Conservation (phyloP, 2,113 vertebrate genomes). For the Actenoides hombroni region DNA sequence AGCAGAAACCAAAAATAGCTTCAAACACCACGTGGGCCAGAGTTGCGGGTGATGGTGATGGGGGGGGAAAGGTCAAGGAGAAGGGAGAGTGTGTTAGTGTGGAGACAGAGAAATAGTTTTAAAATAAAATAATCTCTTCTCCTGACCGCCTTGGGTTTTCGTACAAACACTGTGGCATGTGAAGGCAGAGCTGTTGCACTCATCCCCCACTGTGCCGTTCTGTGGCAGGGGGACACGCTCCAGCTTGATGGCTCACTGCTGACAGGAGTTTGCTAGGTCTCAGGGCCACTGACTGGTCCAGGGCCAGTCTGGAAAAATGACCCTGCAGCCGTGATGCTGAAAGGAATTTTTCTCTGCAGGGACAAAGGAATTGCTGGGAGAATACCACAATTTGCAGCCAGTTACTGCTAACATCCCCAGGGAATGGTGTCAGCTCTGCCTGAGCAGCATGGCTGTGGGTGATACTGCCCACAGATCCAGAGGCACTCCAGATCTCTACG, state of each 20-base stretch:
- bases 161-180: rapidly evolving
- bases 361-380: neutral
- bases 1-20: slow-evolving; percentile 41
- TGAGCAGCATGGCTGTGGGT: neutral
- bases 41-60: neutral
- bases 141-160: rapidly evolving
- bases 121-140: neutral
- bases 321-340: rapidly evolving
- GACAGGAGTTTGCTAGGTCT: neutral
- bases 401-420: rapidly evolving
- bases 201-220: rapidly evolving
- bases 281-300: neutral
- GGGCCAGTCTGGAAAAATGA: neutral
- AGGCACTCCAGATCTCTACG: rapidly evolving
- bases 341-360: neutral
- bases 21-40: neutral
- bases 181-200: neutral
- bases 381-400: neutral
- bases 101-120: neutral
- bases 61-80: neutral
- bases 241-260: neutral
- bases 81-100: neutral
- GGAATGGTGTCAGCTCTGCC: neutral
- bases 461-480: neutral
- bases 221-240: neutral